Percentiles rank a stretch among this genome's conserved stretches.
These are phyloP conservation scores for Hemibagrus guttatus DNA, from an alignment of 2,797 vertebrate genomes.

Conservation along the genomic window DNA sequence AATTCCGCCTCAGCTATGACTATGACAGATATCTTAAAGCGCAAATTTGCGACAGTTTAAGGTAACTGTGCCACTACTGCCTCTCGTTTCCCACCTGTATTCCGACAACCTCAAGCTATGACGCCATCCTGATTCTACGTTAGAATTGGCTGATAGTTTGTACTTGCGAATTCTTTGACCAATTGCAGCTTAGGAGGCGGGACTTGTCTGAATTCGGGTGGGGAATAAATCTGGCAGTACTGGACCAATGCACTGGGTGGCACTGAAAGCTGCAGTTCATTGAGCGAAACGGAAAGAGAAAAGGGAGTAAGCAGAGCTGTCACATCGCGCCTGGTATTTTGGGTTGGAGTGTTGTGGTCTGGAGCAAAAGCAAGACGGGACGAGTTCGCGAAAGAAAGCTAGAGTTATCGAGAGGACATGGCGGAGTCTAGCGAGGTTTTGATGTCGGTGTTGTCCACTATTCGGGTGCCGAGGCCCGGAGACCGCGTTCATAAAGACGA, in stretches of 20 bases:
- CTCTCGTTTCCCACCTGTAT: neutral
- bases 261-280: constrained; percentile 62
- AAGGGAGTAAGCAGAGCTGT: constrained; percentile 42
- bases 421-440: constrained; percentile 90
- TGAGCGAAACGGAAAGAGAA: constrained; percentile 36
- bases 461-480: constrained; percentile 93
- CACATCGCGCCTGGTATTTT: constrained; percentile 54
- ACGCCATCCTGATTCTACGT: neutral
- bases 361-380: constrained; percentile 57
- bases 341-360: constrained; percentile 61
- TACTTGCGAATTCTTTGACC: neutral
- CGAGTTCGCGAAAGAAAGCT: constrained; percentile 60
- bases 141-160: neutral
- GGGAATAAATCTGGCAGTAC: constrained; percentile 38
- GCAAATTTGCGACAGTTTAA: neutral
- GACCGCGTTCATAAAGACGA: constrained; percentile 99
- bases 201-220: neutral
- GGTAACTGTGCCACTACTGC: neutral
- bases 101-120: neutral
- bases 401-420: constrained; percentile 72
- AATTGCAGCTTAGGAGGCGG: neutral
- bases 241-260: constrained; percentile 49
- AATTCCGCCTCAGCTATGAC: neutral
- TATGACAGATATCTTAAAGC: neutral
- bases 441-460: constrained; percentile 92